Conservation (phyloP, 2,113 vertebrate genomes). For the Petrocephalus zakoni region DNA sequence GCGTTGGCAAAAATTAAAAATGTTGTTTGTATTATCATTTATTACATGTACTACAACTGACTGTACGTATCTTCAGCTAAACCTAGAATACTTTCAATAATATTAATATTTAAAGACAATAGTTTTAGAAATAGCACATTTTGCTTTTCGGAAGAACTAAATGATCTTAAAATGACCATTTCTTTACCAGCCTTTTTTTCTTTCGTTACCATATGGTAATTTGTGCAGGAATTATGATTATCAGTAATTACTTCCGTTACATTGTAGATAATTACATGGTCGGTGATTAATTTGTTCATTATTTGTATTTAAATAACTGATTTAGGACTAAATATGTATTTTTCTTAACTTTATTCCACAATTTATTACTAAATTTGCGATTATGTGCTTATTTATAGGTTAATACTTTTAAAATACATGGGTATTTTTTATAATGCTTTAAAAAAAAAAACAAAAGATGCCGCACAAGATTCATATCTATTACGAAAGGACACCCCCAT, state of each 20-base stretch:
- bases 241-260: neutral
- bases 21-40: neutral
- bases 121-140: neutral
- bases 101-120: neutral
- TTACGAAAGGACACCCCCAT: neutral
- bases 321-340: neutral
- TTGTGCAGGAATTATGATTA: neutral
- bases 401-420: neutral
- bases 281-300: neutral
- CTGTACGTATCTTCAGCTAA: neutral
- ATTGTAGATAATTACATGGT: neutral
- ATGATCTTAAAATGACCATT: neutral
- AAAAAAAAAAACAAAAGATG: neutral
- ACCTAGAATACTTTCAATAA: neutral
- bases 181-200: neutral
- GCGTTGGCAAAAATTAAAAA: neutral
- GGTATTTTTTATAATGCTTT: neutral
- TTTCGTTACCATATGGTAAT: neutral
- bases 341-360: neutral
- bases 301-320: neutral
- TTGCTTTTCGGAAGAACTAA: neutral
- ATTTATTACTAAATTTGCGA: neutral
- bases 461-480: neutral
- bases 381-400: neutral
- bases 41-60: neutral